Conservation (phyloP, 2,113 vertebrate genomes). For the Paramormyrops kingsleyae region DNA sequence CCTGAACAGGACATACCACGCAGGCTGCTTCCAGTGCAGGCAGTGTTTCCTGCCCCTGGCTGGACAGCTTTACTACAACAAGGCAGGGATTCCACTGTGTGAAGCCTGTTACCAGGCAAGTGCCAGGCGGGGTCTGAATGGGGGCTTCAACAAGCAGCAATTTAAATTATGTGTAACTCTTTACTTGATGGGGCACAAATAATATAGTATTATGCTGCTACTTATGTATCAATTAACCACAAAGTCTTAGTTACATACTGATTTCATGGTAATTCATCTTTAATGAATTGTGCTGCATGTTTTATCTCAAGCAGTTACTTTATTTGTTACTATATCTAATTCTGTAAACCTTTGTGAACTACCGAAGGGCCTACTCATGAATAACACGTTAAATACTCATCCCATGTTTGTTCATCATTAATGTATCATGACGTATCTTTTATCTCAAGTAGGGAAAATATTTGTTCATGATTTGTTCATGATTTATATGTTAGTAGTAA, state of each 20-base stretch:
- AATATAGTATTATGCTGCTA: neutral
- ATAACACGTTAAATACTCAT: neutral
- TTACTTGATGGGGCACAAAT: neutral
- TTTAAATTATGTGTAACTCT: neutral
- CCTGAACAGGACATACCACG: conserved; percentile 80
- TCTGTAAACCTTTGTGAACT: neutral
- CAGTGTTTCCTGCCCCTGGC: conserved; percentile 70
- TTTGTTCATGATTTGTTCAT: neutral
- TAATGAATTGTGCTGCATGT: neutral
- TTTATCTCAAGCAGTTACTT: neutral
- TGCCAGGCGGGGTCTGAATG: neutral
- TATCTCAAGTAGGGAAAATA: neutral
- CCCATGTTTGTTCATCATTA: neutral
- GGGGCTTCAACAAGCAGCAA: neutral
- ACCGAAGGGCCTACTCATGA: neutral
- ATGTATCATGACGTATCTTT: neutral
- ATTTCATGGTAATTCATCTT: neutral
- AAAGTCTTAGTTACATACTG: neutral
- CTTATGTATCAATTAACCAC: neutral
- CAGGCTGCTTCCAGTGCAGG: conserved; percentile 81
- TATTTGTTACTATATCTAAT: neutral
- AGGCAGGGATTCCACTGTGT: conserved; percentile 74
- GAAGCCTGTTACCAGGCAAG: conserved; percentile 81
- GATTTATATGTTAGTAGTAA: neutral
- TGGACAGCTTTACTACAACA: conserved; percentile 81